Evolutionary conservation across 2,113 vertebrate genomes (phyloP).

Genomic region (Cynocephalus volans): DNA sequence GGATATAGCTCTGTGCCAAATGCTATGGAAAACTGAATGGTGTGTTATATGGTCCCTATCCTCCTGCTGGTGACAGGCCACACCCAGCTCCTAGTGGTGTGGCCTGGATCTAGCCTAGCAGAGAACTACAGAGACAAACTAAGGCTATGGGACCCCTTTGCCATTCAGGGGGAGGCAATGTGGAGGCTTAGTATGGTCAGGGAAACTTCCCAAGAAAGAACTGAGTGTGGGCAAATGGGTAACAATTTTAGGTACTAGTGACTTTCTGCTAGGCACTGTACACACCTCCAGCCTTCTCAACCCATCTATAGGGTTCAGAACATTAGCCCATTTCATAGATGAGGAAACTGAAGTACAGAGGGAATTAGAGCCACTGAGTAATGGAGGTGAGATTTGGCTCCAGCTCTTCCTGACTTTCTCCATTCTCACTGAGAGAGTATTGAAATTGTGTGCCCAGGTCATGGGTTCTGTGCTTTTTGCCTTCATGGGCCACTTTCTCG

Average conservation of each 20-base stretch:
- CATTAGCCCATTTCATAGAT: background rate
- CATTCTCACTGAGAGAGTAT: background rate
- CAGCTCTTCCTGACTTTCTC: background rate
- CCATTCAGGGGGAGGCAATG: background rate
- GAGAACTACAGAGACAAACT: background rate
- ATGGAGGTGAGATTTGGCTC: background rate
- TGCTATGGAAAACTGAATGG: background rate
- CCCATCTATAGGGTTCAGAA: background rate
- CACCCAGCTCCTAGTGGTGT: too few species aligned
- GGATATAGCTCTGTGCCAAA: background rate
- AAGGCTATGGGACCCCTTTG: background rate
- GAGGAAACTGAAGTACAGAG: background rate
- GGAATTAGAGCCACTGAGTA: background rate
- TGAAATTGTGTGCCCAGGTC: background rate
- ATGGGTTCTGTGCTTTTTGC: background rate
- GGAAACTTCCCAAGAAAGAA: background rate
- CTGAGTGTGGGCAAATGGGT: background rate
- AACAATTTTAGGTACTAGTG: fast-evolving
- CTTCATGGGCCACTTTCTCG: background rate
- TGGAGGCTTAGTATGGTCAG: fast-evolving
- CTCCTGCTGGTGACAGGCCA: background rate
- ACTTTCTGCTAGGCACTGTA: background rate
- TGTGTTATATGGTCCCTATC: background rate
- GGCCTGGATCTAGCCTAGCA: background rate
- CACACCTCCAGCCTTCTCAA: background rate